Evolutionary conservation across 2,113 vertebrate genomes (phyloP).

Genomic region (Polypterus senegalus): DNA sequence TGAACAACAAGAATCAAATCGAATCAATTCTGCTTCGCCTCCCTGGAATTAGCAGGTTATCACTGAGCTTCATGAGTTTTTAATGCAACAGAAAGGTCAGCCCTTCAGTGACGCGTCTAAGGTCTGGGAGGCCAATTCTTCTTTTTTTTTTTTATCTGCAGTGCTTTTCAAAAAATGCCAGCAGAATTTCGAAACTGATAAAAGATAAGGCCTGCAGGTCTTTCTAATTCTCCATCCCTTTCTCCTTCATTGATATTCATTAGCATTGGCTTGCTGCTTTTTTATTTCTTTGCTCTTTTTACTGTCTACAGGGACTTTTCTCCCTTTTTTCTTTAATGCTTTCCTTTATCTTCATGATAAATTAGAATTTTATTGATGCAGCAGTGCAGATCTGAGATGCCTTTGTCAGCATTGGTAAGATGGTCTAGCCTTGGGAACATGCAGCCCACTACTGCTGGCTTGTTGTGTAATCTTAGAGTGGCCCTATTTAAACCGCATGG

Average conservation of each 20-base stretch:
- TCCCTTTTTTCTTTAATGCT: constrained; percentile 7
- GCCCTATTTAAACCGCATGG: too few species aligned
- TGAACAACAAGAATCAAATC: too few species aligned
- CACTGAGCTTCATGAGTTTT: constrained; percentile 17
- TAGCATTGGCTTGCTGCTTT: too few species aligned
- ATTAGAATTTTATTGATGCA: too few species aligned
- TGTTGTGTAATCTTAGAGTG: too few species aligned
- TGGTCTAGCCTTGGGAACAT: too few species aligned
- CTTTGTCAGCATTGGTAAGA: too few species aligned
- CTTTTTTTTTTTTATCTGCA: constrained; percentile 4
- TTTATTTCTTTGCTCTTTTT: not conserved
- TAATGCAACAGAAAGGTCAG: constrained; percentile 19
- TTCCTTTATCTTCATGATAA: too few species aligned
- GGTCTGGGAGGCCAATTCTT: not conserved
- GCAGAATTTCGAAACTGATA: constrained; percentile 6
- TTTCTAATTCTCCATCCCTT: constrained; percentile 2
- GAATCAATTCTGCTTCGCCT: constrained; percentile 8
- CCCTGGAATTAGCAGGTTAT: constrained; percentile 1
- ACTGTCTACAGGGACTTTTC: constrained; percentile 4
- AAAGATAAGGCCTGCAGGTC: constrained; percentile 7
- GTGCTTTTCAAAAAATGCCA: constrained; percentile 9
- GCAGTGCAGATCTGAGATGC: too few species aligned
- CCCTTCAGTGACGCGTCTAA: constrained; percentile 10
- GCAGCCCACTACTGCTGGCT: too few species aligned
- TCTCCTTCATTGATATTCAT: too few species aligned